Base-by-base conservation (phyloP, 2,797 vertebrate species). In the Nasua narica region DNA sequence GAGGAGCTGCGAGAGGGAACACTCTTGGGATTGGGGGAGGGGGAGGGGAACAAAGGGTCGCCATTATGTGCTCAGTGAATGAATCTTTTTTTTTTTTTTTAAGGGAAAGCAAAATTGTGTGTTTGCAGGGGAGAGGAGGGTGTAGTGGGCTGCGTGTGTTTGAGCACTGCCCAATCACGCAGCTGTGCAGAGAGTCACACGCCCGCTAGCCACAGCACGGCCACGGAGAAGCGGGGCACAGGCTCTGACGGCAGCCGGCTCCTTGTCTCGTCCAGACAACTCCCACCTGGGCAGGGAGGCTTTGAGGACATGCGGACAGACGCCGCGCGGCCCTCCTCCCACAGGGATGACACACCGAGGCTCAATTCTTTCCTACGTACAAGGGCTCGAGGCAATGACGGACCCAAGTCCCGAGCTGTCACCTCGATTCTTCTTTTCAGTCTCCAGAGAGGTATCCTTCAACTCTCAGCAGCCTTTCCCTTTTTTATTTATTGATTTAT, bases 1-100 rank as follows among this genome's bases (percentile, higher is more conserved):
- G 48, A 94, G 82, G 19, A 37, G 87, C 78, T 86, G 23, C 5
- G 52, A 89, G 82, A 81, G 84, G 91, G 81, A 95, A 40, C 70
- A 25, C 93, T 95, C 89, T 90, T 7, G 35, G 95, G 91, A 58
- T 27, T 60, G 78, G 87, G 83, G 19, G 43, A 4, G 78, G 76
- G 69, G 2, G 18, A 46, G 60, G 6, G 60, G 83, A 95, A 97
- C 94, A 97, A 97, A 97, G 96, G 94, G 65, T 96, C 93, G 85
- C 97, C 94, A 97, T 97, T 97, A 96, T 96, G 77, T 27, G 37
- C 77, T 70, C 40, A 23, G 70, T 97, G 95, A 98, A 97, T 96
- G 89, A 67, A 93, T 52, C 50, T 77, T 89, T 46, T 87, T 86
- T 79, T 74, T 81, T 32, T 78, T 70, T 78, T 81, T 87, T 76